Percentiles rank a stretch among this genome's conserved stretches.
These are phyloP conservation scores for Galendromus occidentalis DNA, from an alignment of 1,140 invertebrate genomes.

Conservation along the genomic window DNA sequence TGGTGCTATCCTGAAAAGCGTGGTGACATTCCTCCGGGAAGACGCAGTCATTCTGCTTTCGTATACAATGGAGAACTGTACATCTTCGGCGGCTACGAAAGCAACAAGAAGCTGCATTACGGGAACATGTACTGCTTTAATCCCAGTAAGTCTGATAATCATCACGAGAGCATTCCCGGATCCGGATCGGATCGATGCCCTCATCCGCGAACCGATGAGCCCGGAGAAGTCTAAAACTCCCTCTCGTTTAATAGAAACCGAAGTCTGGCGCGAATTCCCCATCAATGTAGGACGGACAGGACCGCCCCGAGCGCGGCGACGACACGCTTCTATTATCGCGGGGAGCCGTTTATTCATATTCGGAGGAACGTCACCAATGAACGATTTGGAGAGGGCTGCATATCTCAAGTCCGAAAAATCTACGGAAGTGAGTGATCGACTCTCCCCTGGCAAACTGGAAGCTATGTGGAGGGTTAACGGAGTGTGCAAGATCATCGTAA, in stretches of 20 bases:
- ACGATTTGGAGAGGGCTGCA: too few species aligned
- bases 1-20: constrained; percentile 42
- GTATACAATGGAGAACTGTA: constrained; percentile 50
- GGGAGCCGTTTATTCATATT: constrained; percentile 52
- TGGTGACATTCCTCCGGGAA: constrained; percentile 41
- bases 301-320: constrained; percentile 48
- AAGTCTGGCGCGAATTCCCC: constrained; percentile 40
- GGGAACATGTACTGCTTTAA: constrained; percentile 56
- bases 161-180: constrained; percentile 12
- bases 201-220: constrained; percentile 10
- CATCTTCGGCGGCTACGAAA: constrained; percentile 72
- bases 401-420: too few species aligned
- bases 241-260: constrained; percentile 26
- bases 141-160: constrained; percentile 27
- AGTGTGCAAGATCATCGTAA: too few species aligned
- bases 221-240: constrained; percentile 14
- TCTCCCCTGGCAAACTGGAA: too few species aligned
- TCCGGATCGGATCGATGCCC: not conserved
- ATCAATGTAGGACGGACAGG: constrained; percentile 30
- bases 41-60: constrained; percentile 70
- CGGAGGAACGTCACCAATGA: constrained; percentile 43
- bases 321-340: constrained; percentile 54
- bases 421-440: too few species aligned
- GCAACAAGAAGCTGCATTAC: constrained; percentile 46
- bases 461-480: too few species aligned